phyloP scores from a whole-genome alignment of 1,140 invertebrate genomes.

The Littorina saxatilis region DNA sequence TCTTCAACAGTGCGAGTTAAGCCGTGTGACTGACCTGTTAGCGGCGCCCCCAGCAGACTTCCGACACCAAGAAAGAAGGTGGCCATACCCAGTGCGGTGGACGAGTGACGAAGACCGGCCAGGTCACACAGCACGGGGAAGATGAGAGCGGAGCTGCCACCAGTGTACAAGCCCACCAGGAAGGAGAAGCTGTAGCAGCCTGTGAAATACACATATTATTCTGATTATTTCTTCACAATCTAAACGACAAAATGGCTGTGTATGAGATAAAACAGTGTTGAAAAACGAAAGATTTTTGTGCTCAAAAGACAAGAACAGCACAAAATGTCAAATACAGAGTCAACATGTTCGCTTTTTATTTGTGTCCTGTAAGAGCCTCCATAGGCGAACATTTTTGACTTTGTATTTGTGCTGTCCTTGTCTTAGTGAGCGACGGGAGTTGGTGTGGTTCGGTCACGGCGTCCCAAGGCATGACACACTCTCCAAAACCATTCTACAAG shows the following conservation, averaged over 20 bases:
- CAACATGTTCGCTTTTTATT: background rate
- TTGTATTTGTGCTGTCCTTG: no score
- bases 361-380: no score
- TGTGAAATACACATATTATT: background rate
- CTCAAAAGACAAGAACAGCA: background rate
- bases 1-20: no score
- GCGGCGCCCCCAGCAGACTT: background rate
- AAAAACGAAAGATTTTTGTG: background rate
- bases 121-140: background rate
- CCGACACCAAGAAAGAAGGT: background rate
- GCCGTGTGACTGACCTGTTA: constrained; percentile 12
- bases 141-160: background rate
- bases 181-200: background rate
- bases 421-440: no score
- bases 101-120: background rate
- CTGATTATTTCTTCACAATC: no score
- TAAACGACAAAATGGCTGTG: no score
- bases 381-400: no score
- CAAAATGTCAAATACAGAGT: background rate
- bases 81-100: background rate
- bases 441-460: no score
- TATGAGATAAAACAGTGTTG: background rate
- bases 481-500: no score
- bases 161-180: background rate
- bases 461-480: no score